Base-by-base conservation (phyloP, 2,113 vertebrate species). In the Microcebus ravelobensis region DNA sequence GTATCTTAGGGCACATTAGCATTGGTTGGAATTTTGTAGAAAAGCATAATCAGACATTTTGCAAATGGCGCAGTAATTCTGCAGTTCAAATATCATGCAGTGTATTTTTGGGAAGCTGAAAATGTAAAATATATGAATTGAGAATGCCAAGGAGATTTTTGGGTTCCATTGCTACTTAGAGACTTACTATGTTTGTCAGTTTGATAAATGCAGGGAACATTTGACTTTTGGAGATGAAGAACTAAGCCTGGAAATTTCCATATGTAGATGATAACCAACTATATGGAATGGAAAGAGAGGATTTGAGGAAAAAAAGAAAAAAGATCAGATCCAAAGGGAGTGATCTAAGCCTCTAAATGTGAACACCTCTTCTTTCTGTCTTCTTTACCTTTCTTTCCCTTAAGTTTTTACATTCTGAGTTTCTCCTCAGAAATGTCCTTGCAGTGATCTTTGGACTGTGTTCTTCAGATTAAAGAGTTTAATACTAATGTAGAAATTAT, bases 1-100 rank as follows among this genome's bases (percentile, higher is more conserved):
- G 94, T 98, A 59, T 65, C 36, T 63, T 96, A 95, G 61, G 86
- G 31, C 11, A 17, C 92, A 96, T 97, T 93, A 92, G 79, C 42
- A 77, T 45, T 79, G 84, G 48, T 11, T 85, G 84, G 0, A 74
- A 91, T 42, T 76, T 45, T 70, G 42, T 61, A 36, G 45, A 74
- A 97, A 96, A 94, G 25, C 4, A 29, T 84, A 80, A 70, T 17
- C 14, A 94, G 57, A 74, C 39, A 80, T 83, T 97, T 0, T 61
- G 18, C 67, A 86, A 89, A 84, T 1, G 21, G 5, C 65, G 79
- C 36, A 87, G 42, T 90, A 70, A 73, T 90, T 93, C 34, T 81
- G 10, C 45, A 88, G 70, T 83, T 96, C 45, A 85, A 92, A 95
- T 87, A 91, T 59, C 70, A 77, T 89, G 39, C 20, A 70, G 59